Conservation (phyloP, 2,888 invertebrate genomes). For the Globia sparganii region DNA sequence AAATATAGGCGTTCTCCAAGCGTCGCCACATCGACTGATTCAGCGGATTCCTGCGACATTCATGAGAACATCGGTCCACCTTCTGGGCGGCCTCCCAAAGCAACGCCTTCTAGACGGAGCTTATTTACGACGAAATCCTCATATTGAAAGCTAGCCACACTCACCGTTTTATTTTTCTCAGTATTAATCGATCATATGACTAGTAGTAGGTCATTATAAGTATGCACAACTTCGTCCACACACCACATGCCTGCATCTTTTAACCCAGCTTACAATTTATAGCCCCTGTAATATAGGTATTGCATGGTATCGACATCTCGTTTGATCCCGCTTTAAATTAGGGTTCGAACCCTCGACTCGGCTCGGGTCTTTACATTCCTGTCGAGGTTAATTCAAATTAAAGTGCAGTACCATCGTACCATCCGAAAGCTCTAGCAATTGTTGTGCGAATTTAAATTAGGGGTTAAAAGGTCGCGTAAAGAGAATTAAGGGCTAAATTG, state of each 20-base stretch:
- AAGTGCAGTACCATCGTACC: slow-evolving; percentile 58
- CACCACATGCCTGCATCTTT: slow-evolving; percentile 19
- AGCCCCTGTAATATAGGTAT: slow-evolving; percentile 19
- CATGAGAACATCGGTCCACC: not conserved
- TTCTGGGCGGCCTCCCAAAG: not conserved
- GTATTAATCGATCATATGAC: not conserved
- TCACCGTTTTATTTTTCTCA: not conserved
- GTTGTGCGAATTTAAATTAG: slow-evolving; percentile 62
- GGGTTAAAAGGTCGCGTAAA: slow-evolving; percentile 53
- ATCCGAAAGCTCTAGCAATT: slow-evolving; percentile 51
- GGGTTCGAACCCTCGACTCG: slow-evolving; percentile 41
- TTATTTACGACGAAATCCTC: not conserved
- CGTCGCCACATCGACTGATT: too few species aligned
- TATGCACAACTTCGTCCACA: not conserved
- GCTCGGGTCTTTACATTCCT: slow-evolving; percentile 56
- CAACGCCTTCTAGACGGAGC: not conserved
- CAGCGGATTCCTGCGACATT: not conserved
- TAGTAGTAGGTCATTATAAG: not conserved
- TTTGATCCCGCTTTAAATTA: slow-evolving; percentile 61
- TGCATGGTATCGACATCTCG: slow-evolving; percentile 59
- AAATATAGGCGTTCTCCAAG: too few species aligned
- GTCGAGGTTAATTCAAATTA: slow-evolving; percentile 65
- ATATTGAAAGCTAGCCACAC: too few species aligned
- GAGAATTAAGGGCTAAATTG: slow-evolving; percentile 47
- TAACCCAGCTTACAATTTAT: slow-evolving; percentile 36